A percentile compares a stretch with the other conserved stretches of the same genome.
Evolutionary conservation across 2,113 vertebrate genomes (phyloP).

Genomic region (Pedionomus torquatus): DNA sequence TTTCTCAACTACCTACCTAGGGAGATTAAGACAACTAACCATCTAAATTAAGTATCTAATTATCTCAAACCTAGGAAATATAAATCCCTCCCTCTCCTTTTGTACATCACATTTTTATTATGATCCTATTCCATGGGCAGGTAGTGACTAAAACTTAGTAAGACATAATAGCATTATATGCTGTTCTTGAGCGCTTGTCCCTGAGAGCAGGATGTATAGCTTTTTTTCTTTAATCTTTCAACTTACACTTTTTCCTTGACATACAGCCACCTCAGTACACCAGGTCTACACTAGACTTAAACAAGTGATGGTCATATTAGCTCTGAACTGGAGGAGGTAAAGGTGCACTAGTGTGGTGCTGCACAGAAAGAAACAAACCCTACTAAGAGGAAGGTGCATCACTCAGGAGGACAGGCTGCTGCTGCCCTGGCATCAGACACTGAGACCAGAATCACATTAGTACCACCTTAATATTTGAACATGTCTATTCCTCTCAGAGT

Average conservation of each 20-base stretch:
- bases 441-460: background rate
- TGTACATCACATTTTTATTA: background rate
- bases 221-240: background rate
- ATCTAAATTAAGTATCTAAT: background rate
- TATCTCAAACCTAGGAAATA: background rate
- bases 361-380: background rate
- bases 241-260: background rate
- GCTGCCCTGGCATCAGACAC: background rate
- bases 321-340: background rate
- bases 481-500: background rate
- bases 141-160: background rate
- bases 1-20: background rate
- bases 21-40: background rate
- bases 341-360: background rate
- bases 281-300: background rate
- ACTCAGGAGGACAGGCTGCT: background rate
- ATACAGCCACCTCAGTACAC: background rate
- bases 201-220: background rate
- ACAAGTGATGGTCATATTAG: background rate
- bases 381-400: background rate
- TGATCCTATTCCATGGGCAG: background rate
- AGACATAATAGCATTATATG: background rate
- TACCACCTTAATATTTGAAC: background rate
- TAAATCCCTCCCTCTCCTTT: background rate
- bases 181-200: background rate